Percentiles rank a stretch among this genome's conserved stretches.
Conservation (phyloP, 2,113 vertebrate species). For the Semnornis frantzii region DNA sequence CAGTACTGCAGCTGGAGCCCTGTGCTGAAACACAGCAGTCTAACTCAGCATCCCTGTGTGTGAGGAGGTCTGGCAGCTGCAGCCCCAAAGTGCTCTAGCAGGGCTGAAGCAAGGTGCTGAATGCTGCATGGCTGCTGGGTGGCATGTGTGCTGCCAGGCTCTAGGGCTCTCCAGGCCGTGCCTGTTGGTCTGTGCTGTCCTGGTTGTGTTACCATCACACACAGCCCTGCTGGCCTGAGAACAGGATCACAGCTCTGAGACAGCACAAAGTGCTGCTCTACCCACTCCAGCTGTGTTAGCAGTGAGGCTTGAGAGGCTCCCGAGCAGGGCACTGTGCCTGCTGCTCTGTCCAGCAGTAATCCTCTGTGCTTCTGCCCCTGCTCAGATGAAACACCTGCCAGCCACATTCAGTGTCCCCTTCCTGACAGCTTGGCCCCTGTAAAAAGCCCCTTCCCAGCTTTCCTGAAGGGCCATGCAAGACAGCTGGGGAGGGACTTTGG, state of each 20-base stretch:
- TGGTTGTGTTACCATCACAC: fast-evolving
- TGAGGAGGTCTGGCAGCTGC: background rate
- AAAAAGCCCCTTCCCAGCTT: too few species aligned
- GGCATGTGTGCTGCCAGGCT: fast-evolving
- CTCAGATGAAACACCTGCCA: background rate
- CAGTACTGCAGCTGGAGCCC: background rate
- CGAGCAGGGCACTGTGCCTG: conserved; percentile 8
- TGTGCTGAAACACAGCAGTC: background rate
- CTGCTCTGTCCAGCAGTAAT: conserved; percentile 19
- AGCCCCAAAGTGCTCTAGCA: background rate
- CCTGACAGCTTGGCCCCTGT: too few species aligned
- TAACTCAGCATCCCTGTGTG: background rate
- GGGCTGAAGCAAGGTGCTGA: background rate
- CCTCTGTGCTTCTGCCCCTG: conserved; percentile 17
- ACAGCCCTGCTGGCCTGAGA: background rate
- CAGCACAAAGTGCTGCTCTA: background rate
- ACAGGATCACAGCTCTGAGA: background rate
- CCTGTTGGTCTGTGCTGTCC: background rate
- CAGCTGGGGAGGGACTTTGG: too few species aligned
- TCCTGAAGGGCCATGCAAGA: too few species aligned
- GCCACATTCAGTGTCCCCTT: background rate
- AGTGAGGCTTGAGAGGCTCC: conserved; percentile 33
- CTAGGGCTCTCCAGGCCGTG: fast-evolving
- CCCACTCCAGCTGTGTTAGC: background rate
- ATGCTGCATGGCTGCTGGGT: background rate